Base-by-base conservation (phyloP, 2,888 invertebrate genomes). In the Aelia acuminata region DNA sequence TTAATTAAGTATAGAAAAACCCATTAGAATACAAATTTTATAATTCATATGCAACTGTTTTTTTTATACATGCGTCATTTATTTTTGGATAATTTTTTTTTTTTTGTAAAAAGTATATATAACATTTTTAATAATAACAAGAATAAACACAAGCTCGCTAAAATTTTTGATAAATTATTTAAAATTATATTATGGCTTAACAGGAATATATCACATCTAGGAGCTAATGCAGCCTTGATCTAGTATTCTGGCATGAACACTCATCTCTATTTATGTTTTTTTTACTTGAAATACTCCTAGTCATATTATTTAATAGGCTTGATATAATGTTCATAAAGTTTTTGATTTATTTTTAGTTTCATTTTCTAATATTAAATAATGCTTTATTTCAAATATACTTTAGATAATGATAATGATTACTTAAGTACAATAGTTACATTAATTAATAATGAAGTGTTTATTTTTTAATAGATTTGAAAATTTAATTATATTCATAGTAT, bases 211-310 rank as follows among this genome's bases (percentile, higher is more conserved):
- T 87, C 87, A 87, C 87, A 13, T 47, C 43, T 87, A 70, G 70
- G 70, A 87, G 87, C 87, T 87, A 87, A 63, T 87, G 87, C 87
- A 87, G 87, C 70, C 87, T 87, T 87, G 87, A 87, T 39, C 53
- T 87, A 87, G 87, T 87, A 87, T 43, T 87, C 63, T 87, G 70
- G 87, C 87, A 87, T 87, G 87, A 70, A 70, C 87, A 87, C 87
- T 70, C 53, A 20, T 87, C 47, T 87, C 70, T 87, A 87, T 87
- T 48, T 70, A 47, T 15, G 43, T 87, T 57, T 47, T 35, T 22
- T 47, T 20, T 47, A 13, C 10, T 57, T 85, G 57, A 85, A 39
- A 7, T 39, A 35, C 39, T 53, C 43, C 50, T 50, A 49, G 35
- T 39, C 31, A 15, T 49, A 85, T n/a, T 49, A 85, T n/a, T 39